phyloP scores from a whole-genome alignment of 2,888 invertebrate species.

The Boloria euphrosyne region DNA sequence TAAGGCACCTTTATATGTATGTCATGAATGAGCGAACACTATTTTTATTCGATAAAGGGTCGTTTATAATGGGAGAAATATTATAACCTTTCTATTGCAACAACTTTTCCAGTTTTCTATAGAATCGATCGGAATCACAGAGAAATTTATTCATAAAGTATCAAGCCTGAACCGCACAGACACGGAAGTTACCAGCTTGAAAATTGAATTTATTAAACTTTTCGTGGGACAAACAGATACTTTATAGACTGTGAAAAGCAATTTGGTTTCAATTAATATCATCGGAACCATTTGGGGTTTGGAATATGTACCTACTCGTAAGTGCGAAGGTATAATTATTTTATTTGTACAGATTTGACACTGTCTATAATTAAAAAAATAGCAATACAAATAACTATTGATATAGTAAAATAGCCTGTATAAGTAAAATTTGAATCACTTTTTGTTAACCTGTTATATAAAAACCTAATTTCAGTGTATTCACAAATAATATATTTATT shows the following conservation, averaged over 20 bases:
- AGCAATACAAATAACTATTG: too few relatives aligned
- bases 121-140: slow-evolving; percentile 64
- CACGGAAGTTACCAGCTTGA: slow-evolving; percentile 72
- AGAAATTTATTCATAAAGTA: slow-evolving; percentile 78
- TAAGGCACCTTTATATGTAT: slow-evolving; percentile 5
- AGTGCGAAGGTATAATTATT: slow-evolving; percentile 20
- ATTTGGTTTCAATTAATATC: slow-evolving; percentile 73
- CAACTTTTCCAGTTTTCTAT: slow-evolving; percentile 56
- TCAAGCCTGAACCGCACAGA: slow-evolving; percentile 72
- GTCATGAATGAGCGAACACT: slow-evolving; percentile 7
- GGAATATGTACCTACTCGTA: slow-evolving; percentile 50
- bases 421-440: too few relatives aligned
- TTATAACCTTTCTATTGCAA: slow-evolving; percentile 35
- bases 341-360: not conserved
- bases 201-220: slow-evolving; percentile 80
- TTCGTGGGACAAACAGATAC: slow-evolving; percentile 74
- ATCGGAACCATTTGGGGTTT: slow-evolving; percentile 59
- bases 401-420: too few relatives aligned
- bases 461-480: too few relatives aligned
- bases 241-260: slow-evolving; percentile 78
- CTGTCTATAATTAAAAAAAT: too few relatives aligned
- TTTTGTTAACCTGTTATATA: too few relatives aligned
- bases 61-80: slow-evolving; percentile 34
- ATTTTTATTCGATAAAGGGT: slow-evolving; percentile 16
- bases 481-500: too few relatives aligned